Base-by-base conservation (phyloP, 2,797 vertebrate species). In the Microcaecilia unicolor region DNA sequence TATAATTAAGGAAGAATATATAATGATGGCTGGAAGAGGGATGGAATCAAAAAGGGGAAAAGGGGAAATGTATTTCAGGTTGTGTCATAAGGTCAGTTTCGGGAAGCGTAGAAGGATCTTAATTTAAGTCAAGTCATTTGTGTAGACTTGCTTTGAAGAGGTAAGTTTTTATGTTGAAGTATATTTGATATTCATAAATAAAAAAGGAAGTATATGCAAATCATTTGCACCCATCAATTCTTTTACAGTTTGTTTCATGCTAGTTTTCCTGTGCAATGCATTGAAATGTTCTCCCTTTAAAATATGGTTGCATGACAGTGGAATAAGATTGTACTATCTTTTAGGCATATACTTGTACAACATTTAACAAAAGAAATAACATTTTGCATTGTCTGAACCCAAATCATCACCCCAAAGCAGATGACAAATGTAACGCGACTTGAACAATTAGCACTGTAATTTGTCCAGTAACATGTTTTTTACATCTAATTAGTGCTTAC, bases 401-500 rank as follows among this genome's bases (percentile, higher is more conserved):
- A 76, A 74, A 72, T 68, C 73, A 66, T 71, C 52, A 7, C 61
- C 46, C 27, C 51, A 58, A 79, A 73, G 75, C 78, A 81, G 76
- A 83, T 83, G 80, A 49, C 29, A 64, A 64, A 67, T 58, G 58
- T 64, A 64, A 79, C 78, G 56, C 33, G 15, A 69, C 67, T 67
- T 52, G 46, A 77, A 78, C 75, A 73, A 80, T 77, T 60, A 51
- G 64, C 66, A 37, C 74, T 80, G 73, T 74, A 76, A 81, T 84
- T 81, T 81, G 70, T 71, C 71, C 72, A 80, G 76, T 74, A 75
- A 81, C 80, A 78, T 81, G 77, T 77, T 79, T 77, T 28, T 77
- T 63, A 75, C 74, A 80, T 75, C 78, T 83, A 81, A 83, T 83
- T 80, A 80, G 76, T 63, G 71, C 73, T 78, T 81, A 73, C 74